Conservation (phyloP, 2,113 vertebrate genomes). For the Barbus barbus region DNA sequence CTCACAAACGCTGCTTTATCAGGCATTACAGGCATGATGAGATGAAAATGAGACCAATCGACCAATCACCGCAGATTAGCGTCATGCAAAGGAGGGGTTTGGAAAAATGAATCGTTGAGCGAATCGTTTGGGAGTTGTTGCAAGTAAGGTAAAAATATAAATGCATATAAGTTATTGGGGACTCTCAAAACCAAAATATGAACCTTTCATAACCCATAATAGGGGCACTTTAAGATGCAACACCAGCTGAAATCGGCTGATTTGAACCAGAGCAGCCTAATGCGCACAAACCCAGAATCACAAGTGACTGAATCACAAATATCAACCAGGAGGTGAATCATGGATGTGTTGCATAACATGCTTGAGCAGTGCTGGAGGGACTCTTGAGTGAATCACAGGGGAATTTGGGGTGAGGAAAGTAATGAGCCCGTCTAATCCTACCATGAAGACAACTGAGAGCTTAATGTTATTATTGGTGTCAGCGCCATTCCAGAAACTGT, state of each 20-base stretch:
- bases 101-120: too few relatives aligned
- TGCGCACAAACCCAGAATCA: slow-evolving; percentile 38
- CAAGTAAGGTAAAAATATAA: too few relatives aligned
- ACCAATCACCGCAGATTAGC: too few relatives aligned
- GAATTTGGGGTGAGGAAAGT: background rate
- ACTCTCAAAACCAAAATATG: too few relatives aligned
- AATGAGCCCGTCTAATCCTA: background rate
- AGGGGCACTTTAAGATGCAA: slow-evolving; percentile 34
- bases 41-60: too few relatives aligned
- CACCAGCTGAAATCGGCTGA: slow-evolving; percentile 42
- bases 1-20: too few relatives aligned
- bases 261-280: slow-evolving; percentile 9
- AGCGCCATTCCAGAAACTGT: background rate
- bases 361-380: background rate
- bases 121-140: too few relatives aligned
- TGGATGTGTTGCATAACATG: slow-evolving; percentile 50
- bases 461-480: background rate
- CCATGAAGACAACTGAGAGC: background rate
- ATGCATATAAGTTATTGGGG: too few relatives aligned
- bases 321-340: slow-evolving; percentile 52
- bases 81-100: too few relatives aligned
- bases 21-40: too few relatives aligned
- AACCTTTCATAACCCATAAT: too few relatives aligned
- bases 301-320: slow-evolving; percentile 51
- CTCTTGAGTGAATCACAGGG: background rate